phyloP scores from a whole-genome alignment of 2,113 vertebrate genomes.

The Melanocharis versteri region DNA sequence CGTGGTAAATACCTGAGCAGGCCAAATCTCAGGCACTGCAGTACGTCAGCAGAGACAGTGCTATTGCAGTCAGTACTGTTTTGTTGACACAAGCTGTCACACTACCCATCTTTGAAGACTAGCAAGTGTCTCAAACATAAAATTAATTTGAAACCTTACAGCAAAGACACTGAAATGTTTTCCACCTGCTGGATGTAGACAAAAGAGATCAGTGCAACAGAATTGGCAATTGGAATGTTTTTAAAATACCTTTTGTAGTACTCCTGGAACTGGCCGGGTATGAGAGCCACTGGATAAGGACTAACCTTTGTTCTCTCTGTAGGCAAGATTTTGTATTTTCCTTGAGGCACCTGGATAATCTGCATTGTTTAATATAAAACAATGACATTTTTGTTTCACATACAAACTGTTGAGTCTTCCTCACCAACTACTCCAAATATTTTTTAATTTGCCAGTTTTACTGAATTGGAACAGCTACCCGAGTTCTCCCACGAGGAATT shows the following conservation, averaged over 20 bases:
- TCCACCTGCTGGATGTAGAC: neutral
- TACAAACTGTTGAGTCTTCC: neutral
- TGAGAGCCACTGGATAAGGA: slow-evolving; percentile 95
- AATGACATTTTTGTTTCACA: neutral
- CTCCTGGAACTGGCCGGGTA: slow-evolving; percentile 98
- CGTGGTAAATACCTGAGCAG: neutral
- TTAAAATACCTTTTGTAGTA: slow-evolving; percentile 92
- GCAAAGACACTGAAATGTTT: neutral
- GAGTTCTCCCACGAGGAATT: neutral
- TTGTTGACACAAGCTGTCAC: neutral
- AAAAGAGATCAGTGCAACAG: neutral
- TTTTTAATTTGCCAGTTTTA: neutral
- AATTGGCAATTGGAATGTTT: neutral
- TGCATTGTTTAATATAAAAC: slow-evolving; percentile 60
- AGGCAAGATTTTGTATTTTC: slow-evolving; percentile 90
- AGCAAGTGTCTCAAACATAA: neutral
- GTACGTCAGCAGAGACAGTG: neutral
- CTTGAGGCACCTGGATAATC: slow-evolving; percentile 97
- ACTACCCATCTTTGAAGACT: neutral
- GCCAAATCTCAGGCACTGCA: neutral
- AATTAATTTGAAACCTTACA: neutral
- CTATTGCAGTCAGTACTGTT: neutral
- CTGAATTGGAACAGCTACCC: neutral
- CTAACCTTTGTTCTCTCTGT: slow-evolving; percentile 90
- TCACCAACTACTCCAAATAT: neutral